A percentile compares a stretch with the other conserved stretches of the same genome.
These are phyloP conservation scores for Podilymbus podiceps DNA, from an alignment of 2,113 vertebrate species.

Conservation along the genomic window DNA sequence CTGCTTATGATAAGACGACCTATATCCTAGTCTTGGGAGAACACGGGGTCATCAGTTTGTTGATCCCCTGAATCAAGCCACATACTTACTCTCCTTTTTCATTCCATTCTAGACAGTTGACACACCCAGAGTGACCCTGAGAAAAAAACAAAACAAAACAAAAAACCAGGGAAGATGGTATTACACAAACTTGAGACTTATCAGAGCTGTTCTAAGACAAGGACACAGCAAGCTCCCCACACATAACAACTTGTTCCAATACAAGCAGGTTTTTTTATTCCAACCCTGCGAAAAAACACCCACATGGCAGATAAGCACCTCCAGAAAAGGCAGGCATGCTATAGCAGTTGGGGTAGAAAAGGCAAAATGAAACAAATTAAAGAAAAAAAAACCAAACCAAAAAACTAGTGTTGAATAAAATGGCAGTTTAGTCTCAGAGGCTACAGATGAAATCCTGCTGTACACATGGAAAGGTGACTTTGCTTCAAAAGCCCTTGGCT, in stretches of 20 bases:
- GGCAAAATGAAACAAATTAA: background rate
- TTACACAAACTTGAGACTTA: constrained; percentile 22
- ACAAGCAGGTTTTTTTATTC: background rate
- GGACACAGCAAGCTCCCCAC: background rate
- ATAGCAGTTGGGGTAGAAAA: background rate
- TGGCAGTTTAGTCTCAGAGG: constrained; percentile 4
- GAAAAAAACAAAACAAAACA: background rate
- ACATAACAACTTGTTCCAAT: background rate
- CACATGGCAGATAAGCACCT: background rate
- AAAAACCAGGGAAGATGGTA: background rate
- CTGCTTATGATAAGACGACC: background rate
- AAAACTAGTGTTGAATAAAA: background rate
- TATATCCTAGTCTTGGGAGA: background rate
- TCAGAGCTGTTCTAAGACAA: background rate
- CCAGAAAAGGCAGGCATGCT: background rate
- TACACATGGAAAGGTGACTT: background rate
- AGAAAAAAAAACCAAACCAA: background rate
- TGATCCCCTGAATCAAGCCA: background rate
- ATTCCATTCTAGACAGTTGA: constrained; percentile 99
- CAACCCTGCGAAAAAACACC: background rate
- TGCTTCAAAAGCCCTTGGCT: constrained; percentile 23
- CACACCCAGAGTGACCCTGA: constrained; percentile 96
- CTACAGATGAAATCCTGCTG: background rate
- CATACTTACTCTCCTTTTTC: constrained; percentile 95
- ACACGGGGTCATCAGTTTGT: background rate